Base-by-base conservation (phyloP, 2,113 vertebrate species). In the Delphinapterus leucas region DNA sequence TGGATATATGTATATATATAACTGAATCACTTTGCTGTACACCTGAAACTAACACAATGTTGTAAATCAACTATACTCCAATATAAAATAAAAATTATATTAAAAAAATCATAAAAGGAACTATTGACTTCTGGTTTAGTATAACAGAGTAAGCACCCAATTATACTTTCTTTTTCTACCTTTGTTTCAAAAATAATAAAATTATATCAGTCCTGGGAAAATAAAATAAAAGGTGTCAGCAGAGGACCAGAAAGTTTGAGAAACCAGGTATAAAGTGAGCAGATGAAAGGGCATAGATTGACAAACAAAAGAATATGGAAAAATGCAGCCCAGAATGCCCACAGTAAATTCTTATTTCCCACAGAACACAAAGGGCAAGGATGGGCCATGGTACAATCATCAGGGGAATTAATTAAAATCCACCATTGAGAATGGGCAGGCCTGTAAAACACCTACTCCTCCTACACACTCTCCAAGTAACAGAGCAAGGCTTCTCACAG, bases 381-480 rank as follows among this genome's bases (percentile, higher is more conserved):
- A 23, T n/a, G 44, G 71, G 18, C 33, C 41, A n/a, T 15, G 17
- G 58, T 33, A 44, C 13, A 31, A 25, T 79, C 85, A 80, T 41
- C 74, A 41, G 17, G 65, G 63, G 60, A 90, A 95, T 96, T 63
- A 80, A 88, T 63, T 96, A 93, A 92, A 90, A 70, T 49, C 63
- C 6, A 25, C n/a, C 26, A 17, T 13, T 60, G 60, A 80, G 73
- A 90, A 94, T 36, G 8, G 18, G 12, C 31, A 68, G 38, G 26
- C 5, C 49, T 53, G 6, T n/a, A 38, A 55, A 82, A 86, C 79
- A 88, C 31, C 58, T 44, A 71, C 28, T 71, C 65, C 23, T 49
- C 31, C 68, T 36, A 83, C 1, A 55, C n/a, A 12, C 31, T 84
- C 86, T 91, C 13, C 25, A 87, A 23, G 41, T 71, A 47, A 82